phyloP scores from a whole-genome alignment of 2,113 vertebrate species.

The Varanus salvator region DNA sequence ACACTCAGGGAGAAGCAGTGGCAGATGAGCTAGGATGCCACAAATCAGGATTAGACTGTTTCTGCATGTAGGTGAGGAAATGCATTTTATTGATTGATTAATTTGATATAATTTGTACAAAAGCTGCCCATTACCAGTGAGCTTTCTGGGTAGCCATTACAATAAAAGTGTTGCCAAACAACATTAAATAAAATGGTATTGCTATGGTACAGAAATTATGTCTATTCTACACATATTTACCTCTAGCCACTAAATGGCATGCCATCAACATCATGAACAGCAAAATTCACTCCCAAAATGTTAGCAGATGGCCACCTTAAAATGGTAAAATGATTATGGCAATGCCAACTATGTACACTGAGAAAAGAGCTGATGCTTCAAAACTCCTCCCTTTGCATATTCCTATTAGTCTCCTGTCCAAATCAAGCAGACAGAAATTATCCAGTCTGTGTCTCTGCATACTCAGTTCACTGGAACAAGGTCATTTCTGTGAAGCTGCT shows the following conservation, averaged over 20 bases:
- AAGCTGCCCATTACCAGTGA: no score
- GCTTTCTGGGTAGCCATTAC: no score
- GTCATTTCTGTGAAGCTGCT: conserved; percentile 3
- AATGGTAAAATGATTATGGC: background rate
- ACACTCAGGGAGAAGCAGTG: background rate
- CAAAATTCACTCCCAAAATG: background rate
- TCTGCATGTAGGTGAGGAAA: background rate
- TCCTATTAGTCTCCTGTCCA: conserved; percentile 17
- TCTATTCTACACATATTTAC: background rate
- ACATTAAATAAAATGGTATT: no score
- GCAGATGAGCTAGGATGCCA: background rate
- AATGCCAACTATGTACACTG: conserved; percentile 28
- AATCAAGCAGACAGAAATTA: conserved; percentile 24
- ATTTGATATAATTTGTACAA: no score
- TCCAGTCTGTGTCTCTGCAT: conserved; percentile 25
- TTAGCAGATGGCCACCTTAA: background rate
- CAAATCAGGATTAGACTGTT: background rate
- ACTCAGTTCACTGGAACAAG: background rate
- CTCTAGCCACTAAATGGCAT: background rate
- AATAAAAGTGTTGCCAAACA: no score
- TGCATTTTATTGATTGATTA: background rate
- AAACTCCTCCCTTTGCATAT: background rate
- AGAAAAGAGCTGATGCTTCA: background rate
- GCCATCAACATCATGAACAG: background rate
- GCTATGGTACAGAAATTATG: background rate